Evolutionary conservation across 2,888 invertebrate genomes (phyloP), one percentile per base, ranked within the genome.

Genomic region (Cataglyphis cursor): DNA sequence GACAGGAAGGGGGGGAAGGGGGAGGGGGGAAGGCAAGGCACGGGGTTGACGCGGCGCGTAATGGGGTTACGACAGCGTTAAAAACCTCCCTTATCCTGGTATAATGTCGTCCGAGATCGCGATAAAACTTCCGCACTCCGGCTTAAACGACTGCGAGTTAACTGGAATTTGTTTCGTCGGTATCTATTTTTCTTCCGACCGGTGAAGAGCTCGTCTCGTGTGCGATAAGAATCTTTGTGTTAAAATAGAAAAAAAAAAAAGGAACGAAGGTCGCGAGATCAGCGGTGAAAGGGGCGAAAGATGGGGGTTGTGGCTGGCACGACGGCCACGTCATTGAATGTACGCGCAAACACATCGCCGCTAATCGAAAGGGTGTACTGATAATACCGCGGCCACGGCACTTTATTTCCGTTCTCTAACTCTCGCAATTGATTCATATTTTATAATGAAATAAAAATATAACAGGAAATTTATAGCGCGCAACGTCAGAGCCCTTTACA

Each of bases 51-150:
- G 82, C 85, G 78, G 59, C 88, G 88, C 83, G 85, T 90, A 91
- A 91, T 91, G 88, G 90, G 90, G 89, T 91, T 91, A 89, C 82
- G 85, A 86, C 87, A 66, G 82, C 86, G 88, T 90, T 88, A 91
- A 91, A 91, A 91, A 91, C 73, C 88, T 75, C 86, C 85, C 89
- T 90, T 90, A 91, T 90, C 90, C 87, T 73, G 65, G 87, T 81
- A 86, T 87, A 89, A 91, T 87, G 88, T 85, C 88, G 81, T 74
- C 82, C 86, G 85, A 86, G 86, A 89, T 91, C 87, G 83, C 86
- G 90, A 90, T 90, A 90, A 85, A 87, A 70, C 88, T 84, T 88
- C 86, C 87, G 81, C 66, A 35, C 38, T 62, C 48, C 59, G 88
- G 81, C 66, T 85, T 84, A 83, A 90, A 90, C 78, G 88, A 84